phyloP scores from a whole-genome alignment of 2,113 vertebrate genomes.

The Cyanistes caeruleus region DNA sequence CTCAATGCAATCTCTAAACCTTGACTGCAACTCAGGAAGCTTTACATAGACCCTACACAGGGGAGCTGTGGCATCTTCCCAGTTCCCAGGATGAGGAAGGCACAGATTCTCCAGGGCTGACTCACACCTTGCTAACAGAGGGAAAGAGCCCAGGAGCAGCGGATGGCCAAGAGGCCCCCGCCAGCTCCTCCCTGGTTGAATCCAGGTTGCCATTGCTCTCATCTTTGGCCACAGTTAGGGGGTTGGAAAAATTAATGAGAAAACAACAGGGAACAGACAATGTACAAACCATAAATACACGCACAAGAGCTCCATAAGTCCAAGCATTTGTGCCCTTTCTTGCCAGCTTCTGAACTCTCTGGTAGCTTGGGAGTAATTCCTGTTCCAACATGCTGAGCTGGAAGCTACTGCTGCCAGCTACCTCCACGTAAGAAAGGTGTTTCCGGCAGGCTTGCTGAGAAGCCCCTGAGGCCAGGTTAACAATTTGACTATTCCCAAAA shows the following conservation, averaged over 20 bases:
- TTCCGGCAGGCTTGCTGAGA: conserved; percentile 54
- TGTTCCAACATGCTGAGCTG: conserved; percentile 55
- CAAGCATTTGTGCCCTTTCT: conserved; percentile 20
- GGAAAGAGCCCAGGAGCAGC: background rate
- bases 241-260: conserved; percentile 45
- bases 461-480: conserved; percentile 39
- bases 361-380: conserved; percentile 19
- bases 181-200: background rate
- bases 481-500: conserved; percentile 17
- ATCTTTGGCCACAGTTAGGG: background rate
- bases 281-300: background rate
- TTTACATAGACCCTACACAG: background rate
- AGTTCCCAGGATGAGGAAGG: background rate
- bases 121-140: conserved; percentile 21
- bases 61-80: background rate
- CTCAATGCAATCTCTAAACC: background rate
- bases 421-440: background rate
- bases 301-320: background rate
- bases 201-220: background rate
- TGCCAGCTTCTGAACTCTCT: conserved; percentile 2
- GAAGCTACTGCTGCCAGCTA: conserved; percentile 42
- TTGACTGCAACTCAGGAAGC: background rate
- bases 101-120: conserved; percentile 17
- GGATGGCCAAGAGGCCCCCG: background rate
- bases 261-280: conserved; percentile 30